A percentile compares a stretch with the other conserved stretches of the same genome.
Conservation (phyloP, 2,888 invertebrate genomes). For the Sinotaia quadrata region DNA sequence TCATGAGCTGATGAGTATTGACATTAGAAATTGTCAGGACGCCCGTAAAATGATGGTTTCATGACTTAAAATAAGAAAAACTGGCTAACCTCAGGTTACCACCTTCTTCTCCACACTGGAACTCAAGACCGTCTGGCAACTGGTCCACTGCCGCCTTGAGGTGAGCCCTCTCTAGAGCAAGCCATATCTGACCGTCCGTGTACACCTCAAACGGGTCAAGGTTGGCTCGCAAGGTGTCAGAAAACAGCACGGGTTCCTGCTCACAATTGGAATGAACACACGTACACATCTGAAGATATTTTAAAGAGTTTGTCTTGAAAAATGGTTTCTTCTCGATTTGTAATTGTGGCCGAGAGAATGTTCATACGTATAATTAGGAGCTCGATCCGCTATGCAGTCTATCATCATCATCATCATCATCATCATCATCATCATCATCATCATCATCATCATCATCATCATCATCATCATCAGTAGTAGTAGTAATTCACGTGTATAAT, state of each 20-base stretch:
- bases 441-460: slow-evolving; percentile 12
- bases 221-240: slow-evolving; percentile 90
- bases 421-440: slow-evolving; percentile 9
- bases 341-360: too few relatives aligned
- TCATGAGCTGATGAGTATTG: too few relatives aligned
- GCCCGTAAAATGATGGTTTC: too few relatives aligned
- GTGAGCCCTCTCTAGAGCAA: slow-evolving; percentile 90
- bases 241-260: slow-evolving; percentile 94
- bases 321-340: too few relatives aligned
- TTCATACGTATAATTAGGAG: too few relatives aligned
- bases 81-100: slow-evolving; percentile 79
- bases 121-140: slow-evolving; percentile 82
- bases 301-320: too few relatives aligned
- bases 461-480: slow-evolving; percentile 20
- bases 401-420: slow-evolving; percentile 11
- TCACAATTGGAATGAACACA: too few relatives aligned
- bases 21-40: too few relatives aligned
- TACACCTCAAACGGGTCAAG: slow-evolving; percentile 89
- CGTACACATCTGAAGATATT: too few relatives aligned
- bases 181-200: slow-evolving; percentile 89
- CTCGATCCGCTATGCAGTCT: too few relatives aligned
- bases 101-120: slow-evolving; percentile 76
- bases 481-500: too few relatives aligned
- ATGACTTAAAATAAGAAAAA: too few relatives aligned
- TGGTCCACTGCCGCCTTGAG: slow-evolving; percentile 86